phyloP scores from a whole-genome alignment of 2,888 invertebrate genomes.

The Cancer borealis region DNA sequence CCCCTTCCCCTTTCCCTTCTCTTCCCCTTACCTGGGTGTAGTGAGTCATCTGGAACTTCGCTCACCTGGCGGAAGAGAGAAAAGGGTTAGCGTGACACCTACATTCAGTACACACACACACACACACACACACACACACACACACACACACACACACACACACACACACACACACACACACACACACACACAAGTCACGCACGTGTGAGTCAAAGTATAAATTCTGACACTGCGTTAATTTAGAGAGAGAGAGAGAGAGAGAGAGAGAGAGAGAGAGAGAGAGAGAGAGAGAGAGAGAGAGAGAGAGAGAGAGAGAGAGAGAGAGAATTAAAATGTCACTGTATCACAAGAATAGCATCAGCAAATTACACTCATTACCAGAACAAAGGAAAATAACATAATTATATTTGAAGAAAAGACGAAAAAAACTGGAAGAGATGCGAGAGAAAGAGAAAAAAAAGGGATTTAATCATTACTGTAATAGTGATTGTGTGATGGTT shows the following conservation, averaged over 20 bases:
- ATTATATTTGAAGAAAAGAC: too few relatives aligned
- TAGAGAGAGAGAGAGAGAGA: constrained; percentile 12
- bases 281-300: constrained; percentile 15
- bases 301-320: constrained; percentile 10
- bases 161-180: not conserved
- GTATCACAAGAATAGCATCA: too few relatives aligned
- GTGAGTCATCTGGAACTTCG: not conserved
- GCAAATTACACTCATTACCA: too few relatives aligned
- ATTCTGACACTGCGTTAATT: not conserved
- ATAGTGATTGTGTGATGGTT: too few relatives aligned
- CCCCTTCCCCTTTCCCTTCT: not conserved
- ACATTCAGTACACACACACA: too few relatives aligned
- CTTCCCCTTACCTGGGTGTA: not conserved
- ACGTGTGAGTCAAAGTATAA: not conserved
- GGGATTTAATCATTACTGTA: too few relatives aligned
- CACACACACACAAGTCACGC: not conserved
- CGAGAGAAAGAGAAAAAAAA: too few relatives aligned
- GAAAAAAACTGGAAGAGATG: too few relatives aligned
- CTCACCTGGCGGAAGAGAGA: not conserved
- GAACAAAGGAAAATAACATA: too few relatives aligned
- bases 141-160: not conserved
- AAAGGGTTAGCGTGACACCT: constrained; percentile 16
- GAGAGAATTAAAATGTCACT: too few relatives aligned
- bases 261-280: constrained; percentile 20
- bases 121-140: constrained; percentile 3